phyloP scores from a whole-genome alignment of 2,113 vertebrate species.

The Indri indri region DNA sequence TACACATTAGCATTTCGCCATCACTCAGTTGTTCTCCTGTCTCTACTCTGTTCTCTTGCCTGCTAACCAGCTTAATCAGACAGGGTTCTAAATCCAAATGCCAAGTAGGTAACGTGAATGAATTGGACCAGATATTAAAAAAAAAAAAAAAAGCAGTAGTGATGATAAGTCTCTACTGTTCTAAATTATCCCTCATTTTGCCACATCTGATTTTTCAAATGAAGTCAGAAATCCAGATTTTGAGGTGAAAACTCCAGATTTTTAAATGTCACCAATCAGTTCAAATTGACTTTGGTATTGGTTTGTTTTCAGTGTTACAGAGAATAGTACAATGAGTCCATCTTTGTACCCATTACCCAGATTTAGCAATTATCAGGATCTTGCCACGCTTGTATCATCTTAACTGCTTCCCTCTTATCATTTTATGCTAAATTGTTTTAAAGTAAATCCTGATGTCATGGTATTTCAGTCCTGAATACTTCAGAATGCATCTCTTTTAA shows the following conservation, averaged over 20 bases:
- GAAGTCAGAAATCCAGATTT: conserved; percentile 12
- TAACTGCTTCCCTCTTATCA: not conserved
- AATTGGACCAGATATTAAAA: not conserved
- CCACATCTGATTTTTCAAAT: not conserved
- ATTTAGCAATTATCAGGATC: not conserved
- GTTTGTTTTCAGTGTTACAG: not conserved
- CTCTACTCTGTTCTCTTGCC: not conserved
- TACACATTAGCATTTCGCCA: not conserved
- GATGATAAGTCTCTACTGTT: not conserved
- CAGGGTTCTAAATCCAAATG: not conserved
- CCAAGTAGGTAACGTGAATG: not conserved
- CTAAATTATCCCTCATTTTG: not conserved
- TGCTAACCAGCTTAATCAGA: not conserved
- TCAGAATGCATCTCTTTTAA: conserved; percentile 10
- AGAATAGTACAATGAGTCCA: not conserved
- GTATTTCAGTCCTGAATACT: not conserved
- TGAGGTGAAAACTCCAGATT: not conserved
- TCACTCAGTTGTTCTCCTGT: not conserved
- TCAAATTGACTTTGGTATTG: not conserved
- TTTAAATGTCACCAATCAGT: conserved; percentile 1
- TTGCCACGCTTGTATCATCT: not conserved
- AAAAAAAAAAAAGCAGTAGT: not conserved
- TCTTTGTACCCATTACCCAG: not conserved
- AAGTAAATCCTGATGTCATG: not conserved
- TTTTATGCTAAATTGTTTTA: not conserved